Conservation (phyloP, 2,113 vertebrate species). For the Oxygymnocypris stewartii region DNA sequence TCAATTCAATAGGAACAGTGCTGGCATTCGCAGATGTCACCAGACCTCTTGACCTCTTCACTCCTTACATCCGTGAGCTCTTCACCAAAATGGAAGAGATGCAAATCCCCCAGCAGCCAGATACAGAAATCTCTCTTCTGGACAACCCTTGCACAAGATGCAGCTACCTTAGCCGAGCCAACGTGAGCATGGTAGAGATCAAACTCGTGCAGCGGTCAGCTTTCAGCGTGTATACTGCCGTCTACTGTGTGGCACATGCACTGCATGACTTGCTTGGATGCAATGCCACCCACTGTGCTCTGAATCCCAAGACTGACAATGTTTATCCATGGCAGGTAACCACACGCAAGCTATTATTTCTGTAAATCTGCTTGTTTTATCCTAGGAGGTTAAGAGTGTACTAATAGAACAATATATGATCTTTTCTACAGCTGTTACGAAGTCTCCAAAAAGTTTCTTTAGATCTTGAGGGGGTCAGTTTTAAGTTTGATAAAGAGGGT, state of each 20-base stretch:
- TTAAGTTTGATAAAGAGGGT: constrained; percentile 76
- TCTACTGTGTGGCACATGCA: constrained; percentile 80
- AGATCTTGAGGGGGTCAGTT: constrained; percentile 51
- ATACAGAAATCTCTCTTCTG: not conserved
- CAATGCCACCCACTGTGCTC: constrained; percentile 41
- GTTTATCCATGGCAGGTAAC: constrained; percentile 82
- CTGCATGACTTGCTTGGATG: constrained; percentile 80
- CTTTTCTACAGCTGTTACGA: constrained; percentile 71
- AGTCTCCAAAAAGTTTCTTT: constrained; percentile 74
- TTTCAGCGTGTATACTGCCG: constrained; percentile 77
- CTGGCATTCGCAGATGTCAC: constrained; percentile 71
- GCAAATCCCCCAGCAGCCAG: not conserved
- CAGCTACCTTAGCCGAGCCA: constrained; percentile 59
- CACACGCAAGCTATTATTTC: too few species aligned
- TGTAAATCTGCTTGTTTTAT: not conserved
- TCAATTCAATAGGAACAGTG: constrained; percentile 79
- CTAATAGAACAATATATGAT: not conserved
- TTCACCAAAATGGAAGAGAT: constrained; percentile 65
- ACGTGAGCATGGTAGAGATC: constrained; percentile 54
- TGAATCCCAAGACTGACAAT: constrained; percentile 43
- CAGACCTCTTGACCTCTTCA: constrained; percentile 59
- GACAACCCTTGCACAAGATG: constrained; percentile 71
- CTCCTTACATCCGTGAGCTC: constrained; percentile 60
- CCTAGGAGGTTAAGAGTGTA: not conserved
- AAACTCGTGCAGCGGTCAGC: constrained; percentile 53